Evolutionary conservation across 1,140 invertebrate genomes (phyloP).

Genomic region (Euura saliciscinereae): DNA sequence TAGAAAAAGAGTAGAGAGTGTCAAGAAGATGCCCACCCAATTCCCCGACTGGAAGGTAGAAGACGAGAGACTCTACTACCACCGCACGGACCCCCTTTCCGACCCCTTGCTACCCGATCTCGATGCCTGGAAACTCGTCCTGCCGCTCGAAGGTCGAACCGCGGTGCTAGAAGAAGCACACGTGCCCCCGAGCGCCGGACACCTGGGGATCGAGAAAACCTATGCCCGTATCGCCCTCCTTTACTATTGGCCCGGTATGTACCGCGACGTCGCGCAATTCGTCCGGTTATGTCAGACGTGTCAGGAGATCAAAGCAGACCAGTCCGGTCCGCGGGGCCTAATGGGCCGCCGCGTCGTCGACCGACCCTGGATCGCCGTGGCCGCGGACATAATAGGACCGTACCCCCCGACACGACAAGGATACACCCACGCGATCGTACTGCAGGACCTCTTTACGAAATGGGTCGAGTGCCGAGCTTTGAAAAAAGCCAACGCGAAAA

Average conservation of each 20-base stretch:
- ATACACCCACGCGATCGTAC: neutral
- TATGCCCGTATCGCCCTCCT: conserved; percentile 13
- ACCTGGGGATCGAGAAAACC: conserved; percentile 29
- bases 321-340: neutral
- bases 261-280: conserved; percentile 16
- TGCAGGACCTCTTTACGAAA: neutral
- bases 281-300: conserved; percentile 19
- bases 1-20: neutral
- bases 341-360: no score
- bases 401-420: neutral
- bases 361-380: no score
- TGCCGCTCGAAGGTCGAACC: neutral
- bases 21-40: neutral
- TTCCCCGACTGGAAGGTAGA: conserved; percentile 20
- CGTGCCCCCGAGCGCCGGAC: conserved; percentile 24
- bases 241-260: conserved; percentile 33
- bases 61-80: conserved; percentile 15
- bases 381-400: neutral
- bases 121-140: conserved; percentile 22
- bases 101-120: conserved; percentile 6
- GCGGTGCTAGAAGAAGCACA: conserved; percentile 20
- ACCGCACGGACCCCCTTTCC: conserved; percentile 3
- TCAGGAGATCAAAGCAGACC: conserved; percentile 12
- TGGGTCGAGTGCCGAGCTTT: no score
- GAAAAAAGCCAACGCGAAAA: no score